Evolutionary conservation across 2,797 vertebrate genomes (phyloP), one percentile per base, ranked within the genome.

Genomic region (Melanogrammus aeglefinus): DNA sequence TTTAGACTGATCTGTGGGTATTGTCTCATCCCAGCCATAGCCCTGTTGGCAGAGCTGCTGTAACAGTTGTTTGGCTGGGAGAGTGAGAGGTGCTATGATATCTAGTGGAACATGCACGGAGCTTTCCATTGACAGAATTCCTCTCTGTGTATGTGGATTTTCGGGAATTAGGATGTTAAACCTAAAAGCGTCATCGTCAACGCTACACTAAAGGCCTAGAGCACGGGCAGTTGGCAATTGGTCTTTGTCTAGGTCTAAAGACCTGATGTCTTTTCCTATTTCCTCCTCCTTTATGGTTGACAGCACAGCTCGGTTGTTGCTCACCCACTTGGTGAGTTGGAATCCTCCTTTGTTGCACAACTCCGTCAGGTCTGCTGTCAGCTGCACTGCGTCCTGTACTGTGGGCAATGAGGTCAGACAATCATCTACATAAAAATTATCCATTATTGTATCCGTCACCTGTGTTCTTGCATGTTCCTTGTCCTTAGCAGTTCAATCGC

Each of bases 261-360:
- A 75, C 51, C 35, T 81, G 12, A 79, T 63, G 8, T 79, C 8
- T 6, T 75, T 78, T 21, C 47, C 80, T 63, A 78, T 71, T 27
- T 76, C 73, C 3, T 79, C 47, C 38, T 57, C 75, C 7, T 39
- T 21, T 27, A 69, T 79, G 33, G 31, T 1, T 8, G 74, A 77
- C 27, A 81, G 8, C 47, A 79, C 57, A 1, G 78, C 72, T 63
- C 39, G 75, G 33, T 24, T 79, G 16, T 84, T 81, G 35, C 73
- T 33, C 31, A 33, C 73, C 79, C 69, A 81, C 24, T 72, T 74
- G 16, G 57, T 72, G 36, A 83, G 57, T 14, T 79, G 73, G 18
- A 81, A 79, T 74, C 75, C 66, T 41, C 75, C 75, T 73, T 73
- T 51, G 31, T 47, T 10, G 24, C 14, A 70, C 66, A 70, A 29